These are phyloP conservation scores for Cryptotermes secundus DNA, from an alignment of 1,140 invertebrate genomes.

Conservation along the genomic window DNA sequence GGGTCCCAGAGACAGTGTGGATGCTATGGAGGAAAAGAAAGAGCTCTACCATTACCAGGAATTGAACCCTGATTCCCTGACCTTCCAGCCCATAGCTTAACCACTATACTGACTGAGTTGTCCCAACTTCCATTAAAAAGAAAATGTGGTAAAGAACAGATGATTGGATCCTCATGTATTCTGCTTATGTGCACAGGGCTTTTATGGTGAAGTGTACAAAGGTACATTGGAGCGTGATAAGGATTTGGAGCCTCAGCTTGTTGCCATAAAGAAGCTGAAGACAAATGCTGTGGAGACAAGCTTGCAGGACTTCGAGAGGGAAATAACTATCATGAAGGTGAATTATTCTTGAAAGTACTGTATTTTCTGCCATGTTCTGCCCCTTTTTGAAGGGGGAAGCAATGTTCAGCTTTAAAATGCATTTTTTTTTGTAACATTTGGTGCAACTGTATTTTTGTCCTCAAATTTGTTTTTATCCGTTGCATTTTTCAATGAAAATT, in stretches of 20 bases:
- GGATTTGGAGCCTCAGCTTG: constrained; percentile 52
- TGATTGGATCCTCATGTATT: too few relatives aligned
- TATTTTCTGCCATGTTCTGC: not conserved
- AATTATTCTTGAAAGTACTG: not conserved
- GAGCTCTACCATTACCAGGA: too few relatives aligned
- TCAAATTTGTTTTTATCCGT: too few relatives aligned
- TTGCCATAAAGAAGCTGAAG: constrained; percentile 75
- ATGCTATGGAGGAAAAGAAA: too few relatives aligned
- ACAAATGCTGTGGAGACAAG: constrained; percentile 48
- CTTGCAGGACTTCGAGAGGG: constrained; percentile 63
- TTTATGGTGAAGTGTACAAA: constrained; percentile 70
- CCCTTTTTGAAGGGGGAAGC: not conserved
- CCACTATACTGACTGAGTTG: too few relatives aligned
- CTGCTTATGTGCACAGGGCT: constrained; percentile 51
- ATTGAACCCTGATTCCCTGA: too few relatives aligned
- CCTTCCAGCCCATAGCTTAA: too few relatives aligned
- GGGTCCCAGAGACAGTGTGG: too few relatives aligned
- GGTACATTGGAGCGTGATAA: constrained; percentile 58
- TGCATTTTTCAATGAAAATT: too few relatives aligned
- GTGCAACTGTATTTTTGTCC: not conserved
- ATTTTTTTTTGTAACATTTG: not conserved
- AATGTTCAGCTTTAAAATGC: too few relatives aligned
- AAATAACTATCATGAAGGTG: constrained; percentile 78
- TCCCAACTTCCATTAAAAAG: too few relatives aligned
- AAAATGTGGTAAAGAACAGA: too few relatives aligned